These are phyloP conservation scores for Clupea harengus DNA, from an alignment of 2,113 vertebrate species.

Conservation along the genomic window DNA sequence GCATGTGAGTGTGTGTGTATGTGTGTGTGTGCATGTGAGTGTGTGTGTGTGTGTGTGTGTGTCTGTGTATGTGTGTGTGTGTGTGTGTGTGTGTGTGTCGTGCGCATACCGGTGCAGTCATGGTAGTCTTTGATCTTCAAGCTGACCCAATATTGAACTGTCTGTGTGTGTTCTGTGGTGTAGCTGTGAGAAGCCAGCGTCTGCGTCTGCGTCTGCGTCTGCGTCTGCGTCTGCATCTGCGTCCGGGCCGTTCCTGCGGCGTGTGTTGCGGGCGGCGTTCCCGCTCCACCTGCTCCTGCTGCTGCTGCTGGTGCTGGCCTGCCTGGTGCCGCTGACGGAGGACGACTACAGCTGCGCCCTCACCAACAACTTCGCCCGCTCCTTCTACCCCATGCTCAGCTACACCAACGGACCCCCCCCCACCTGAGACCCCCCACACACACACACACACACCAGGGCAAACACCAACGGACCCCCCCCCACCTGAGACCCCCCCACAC, in stretches of 20 bases:
- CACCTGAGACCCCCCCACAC: conserved; percentile 52
- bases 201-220: no score
- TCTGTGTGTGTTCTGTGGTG: not conserved
- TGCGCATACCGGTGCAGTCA: no score
- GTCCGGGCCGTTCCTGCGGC: conserved; percentile 74
- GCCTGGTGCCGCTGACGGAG: conserved; percentile 75
- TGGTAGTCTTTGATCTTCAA: no score
- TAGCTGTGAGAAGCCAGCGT: not conserved
- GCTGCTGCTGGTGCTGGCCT: conserved; percentile 80
- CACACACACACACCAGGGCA: conserved; percentile 29
- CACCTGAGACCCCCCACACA: conserved; percentile 57
- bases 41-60: not conserved
- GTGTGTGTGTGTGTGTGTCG: not conserved
- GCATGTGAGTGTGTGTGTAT: not conserved
- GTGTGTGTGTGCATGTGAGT: not conserved
- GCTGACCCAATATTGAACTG: no score
- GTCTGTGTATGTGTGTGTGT: not conserved
- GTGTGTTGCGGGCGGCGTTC: conserved; percentile 80
- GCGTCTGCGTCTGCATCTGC: no score
- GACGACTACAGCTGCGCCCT: conserved; percentile 83
- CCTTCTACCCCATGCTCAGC: conserved; percentile 82
- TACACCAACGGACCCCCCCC: conserved; percentile 85
- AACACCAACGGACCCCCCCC: conserved; percentile 85
- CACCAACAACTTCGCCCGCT: conserved; percentile 82
- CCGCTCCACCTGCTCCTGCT: conserved; percentile 84